Evolutionary conservation across 2,797 vertebrate genomes (phyloP).

Genomic region (Merluccius polli): DNA sequence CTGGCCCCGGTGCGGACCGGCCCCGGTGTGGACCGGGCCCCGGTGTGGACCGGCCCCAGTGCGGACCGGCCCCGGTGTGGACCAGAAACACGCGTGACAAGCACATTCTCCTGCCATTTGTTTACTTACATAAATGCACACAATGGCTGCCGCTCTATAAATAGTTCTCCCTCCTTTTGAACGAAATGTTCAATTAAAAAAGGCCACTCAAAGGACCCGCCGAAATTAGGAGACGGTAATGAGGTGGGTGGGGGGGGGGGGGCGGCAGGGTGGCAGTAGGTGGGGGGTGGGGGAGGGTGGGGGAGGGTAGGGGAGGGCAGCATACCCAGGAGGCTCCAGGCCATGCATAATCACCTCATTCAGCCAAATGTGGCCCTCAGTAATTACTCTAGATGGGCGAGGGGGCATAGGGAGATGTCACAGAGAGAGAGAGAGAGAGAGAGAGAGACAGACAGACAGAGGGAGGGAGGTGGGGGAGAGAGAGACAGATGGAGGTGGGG

Average conservation of each 20-base stretch:
- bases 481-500: too few relatives aligned
- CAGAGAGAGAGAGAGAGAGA: conserved; percentile 27
- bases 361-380: conserved; percentile 67
- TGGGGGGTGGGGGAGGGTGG: background rate
- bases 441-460: background rate
- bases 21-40: too few relatives aligned
- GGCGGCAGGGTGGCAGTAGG: background rate
- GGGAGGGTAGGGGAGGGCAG: conserved; percentile 1
- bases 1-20: too few relatives aligned
- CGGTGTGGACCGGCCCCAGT: too few relatives aligned
- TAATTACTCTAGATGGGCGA: conserved; percentile 61
- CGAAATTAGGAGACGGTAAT: conserved; percentile 58
- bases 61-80: background rate
- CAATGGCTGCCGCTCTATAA: conserved; percentile 55
- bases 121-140: conserved; percentile 61
- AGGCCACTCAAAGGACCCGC: conserved; percentile 3
- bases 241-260: conserved; percentile 12
- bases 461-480: too few relatives aligned
- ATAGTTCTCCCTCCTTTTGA: conserved; percentile 52
- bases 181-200: conserved; percentile 55
- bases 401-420: conserved; percentile 26
- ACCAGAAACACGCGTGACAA: conserved; percentile 17
- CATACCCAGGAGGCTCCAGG: conserved; percentile 59
- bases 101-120: conserved; percentile 13
- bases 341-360: conserved; percentile 71